phyloP scores from a whole-genome alignment of 2,797 vertebrate species.

The Gallinago nigripennis region DNA sequence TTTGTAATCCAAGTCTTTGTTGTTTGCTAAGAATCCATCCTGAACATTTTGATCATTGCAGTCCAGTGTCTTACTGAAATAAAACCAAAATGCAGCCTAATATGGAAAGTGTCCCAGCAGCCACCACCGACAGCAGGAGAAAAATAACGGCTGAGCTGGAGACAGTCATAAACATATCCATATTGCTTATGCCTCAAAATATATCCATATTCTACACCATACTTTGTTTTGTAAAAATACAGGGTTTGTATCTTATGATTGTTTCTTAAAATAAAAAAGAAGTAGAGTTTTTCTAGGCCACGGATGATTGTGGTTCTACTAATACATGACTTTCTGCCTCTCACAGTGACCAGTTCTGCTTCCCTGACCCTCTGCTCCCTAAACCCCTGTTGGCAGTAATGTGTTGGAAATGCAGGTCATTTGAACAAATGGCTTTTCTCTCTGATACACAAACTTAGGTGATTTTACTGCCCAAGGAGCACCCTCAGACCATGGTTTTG shows the following conservation, averaged over 20 bases:
- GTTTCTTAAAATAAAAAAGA: neutral
- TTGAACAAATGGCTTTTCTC: neutral
- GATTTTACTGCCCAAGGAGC: neutral
- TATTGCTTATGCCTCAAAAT: neutral
- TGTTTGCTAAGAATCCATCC: neutral
- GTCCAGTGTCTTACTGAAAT: neutral
- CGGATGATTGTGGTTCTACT: neutral
- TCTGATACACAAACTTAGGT: neutral
- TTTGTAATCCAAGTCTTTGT: neutral
- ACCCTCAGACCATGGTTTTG: neutral
- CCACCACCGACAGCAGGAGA: neutral
- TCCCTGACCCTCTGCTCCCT: neutral
- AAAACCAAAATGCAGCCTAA: neutral
- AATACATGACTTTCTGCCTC: neutral
- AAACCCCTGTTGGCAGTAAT: neutral
- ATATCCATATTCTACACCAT: neutral
- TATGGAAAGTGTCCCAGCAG: neutral
- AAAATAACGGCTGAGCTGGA: neutral
- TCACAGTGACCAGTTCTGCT: neutral
- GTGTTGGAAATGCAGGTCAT: neutral
- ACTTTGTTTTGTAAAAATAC: neutral
- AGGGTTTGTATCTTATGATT: neutral
- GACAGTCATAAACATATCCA: neutral
- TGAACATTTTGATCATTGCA: neutral
- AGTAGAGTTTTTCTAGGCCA: neutral